Percentiles rank a stretch among this genome's conserved stretches.
These are phyloP conservation scores for Catharus bicknelli DNA, from an alignment of 2,113 vertebrate genomes.

Conservation along the genomic window DNA sequence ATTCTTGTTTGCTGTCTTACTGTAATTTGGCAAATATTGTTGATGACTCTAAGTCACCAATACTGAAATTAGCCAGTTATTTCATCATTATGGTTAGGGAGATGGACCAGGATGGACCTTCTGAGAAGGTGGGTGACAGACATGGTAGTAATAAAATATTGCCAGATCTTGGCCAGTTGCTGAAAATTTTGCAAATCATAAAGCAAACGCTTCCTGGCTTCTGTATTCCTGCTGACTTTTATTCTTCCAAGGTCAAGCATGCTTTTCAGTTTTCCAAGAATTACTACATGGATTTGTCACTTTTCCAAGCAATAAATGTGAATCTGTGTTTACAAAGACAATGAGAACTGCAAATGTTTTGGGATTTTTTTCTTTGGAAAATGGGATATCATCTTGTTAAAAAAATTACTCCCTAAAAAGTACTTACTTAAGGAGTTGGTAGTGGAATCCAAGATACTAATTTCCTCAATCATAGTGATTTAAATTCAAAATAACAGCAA, in stretches of 20 bases:
- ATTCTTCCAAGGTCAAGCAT: background rate
- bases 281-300: background rate
- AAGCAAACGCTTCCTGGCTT: background rate
- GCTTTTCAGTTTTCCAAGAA: background rate
- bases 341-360: background rate
- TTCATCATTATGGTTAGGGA: background rate
- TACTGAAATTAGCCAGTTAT: background rate
- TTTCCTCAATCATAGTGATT: background rate
- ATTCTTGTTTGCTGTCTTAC: background rate
- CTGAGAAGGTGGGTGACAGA: background rate
- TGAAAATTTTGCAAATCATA: conserved; percentile 10
- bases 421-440: background rate
- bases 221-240: background rate
- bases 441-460: background rate
- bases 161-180: background rate
- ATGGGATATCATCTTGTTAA: background rate
- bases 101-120: background rate
- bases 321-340: background rate
- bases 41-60: background rate
- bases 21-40: background rate
- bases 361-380: background rate
- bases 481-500: background rate
- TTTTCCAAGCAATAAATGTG: background rate
- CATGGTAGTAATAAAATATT: background rate
- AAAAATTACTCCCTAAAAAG: background rate